Base-by-base conservation (phyloP, 2,113 vertebrate species). In the Empidonax traillii region DNA sequence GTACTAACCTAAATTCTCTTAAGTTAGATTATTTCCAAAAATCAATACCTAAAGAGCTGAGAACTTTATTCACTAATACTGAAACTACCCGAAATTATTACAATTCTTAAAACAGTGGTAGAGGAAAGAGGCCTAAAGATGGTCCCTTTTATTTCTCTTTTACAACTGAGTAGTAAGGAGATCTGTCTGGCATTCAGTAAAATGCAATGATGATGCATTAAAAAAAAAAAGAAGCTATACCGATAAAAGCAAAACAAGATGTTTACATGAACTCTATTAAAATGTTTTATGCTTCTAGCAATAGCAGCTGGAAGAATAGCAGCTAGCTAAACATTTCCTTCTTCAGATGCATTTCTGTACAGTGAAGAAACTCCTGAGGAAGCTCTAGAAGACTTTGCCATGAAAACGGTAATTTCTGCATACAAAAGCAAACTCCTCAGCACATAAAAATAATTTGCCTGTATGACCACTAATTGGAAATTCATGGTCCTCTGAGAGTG, bases 221-320 rank as follows among this genome's bases (percentile, higher is more conserved):
- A 7, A 82, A 88, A 76, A 88, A 76, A 84, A 14, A 18, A 76
- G 14, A 27, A 66, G 0, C 24, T 44, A 25, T 35, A 62, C 18
- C 9, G 15, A 67, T 62, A 66, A 87, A 72, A 63, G 0, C 3
- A 66, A 76, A 69, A 39, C 0, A 0, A 47, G 31, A 51, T 33
- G 4, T 44, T 74, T 78, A 85, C 87, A 77, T 49, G 12, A 63
- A 71, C 35, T 46, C 28, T 62, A 4, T 24, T 53, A 8, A 79
- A 78, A 35, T 51, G 35, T 61, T 84, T 28, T 66, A 16, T 46
- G 62, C 4, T 49, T 85, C 19, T 59, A 74, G 35, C 25, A 71
- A 72, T 24, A 75, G 11, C 14, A 87, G 2, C 13, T n/a, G 20
- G 18, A 87, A 74, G 28, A 81, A 47, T 18, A 44, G 43, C 43